Conservation (phyloP, 2,888 invertebrate genomes). For the Acrobasis consociella region DNA sequence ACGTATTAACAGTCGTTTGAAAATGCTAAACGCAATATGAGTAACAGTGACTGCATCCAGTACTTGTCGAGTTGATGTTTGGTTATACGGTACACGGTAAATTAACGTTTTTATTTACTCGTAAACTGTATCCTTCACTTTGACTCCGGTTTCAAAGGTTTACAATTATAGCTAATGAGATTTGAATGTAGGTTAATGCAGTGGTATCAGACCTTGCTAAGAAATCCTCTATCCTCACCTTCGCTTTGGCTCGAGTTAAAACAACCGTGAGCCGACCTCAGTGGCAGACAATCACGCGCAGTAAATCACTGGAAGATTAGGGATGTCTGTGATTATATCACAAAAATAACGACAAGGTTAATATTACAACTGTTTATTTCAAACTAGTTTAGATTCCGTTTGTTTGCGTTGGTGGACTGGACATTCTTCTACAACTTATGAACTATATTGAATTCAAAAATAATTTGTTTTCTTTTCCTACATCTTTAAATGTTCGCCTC, state of each 20-base stretch:
- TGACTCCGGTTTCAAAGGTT: constrained; percentile 40
- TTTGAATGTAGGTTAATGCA: constrained; percentile 52
- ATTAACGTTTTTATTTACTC: constrained; percentile 23
- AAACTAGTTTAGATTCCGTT: not conserved
- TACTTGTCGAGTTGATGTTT: too few species aligned
- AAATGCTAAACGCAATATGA: too few species aligned
- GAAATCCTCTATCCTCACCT: constrained; percentile 53
- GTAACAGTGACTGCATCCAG: not conserved
- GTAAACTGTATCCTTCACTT: constrained; percentile 44
- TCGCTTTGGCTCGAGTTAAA: constrained; percentile 51
- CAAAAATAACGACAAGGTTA: constrained; percentile 46
- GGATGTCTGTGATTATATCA: constrained; percentile 47
- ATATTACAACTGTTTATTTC: constrained; percentile 15
- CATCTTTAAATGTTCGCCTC: not conserved
- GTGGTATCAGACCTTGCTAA: constrained; percentile 31
- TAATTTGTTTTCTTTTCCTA: not conserved
- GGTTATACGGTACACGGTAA: too few species aligned
- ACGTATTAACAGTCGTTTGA: too few species aligned
- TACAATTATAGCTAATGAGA: constrained; percentile 36
- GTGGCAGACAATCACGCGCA: constrained; percentile 51
- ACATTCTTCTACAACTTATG: not conserved
- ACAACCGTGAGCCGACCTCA: constrained; percentile 53
- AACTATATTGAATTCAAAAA: not conserved
- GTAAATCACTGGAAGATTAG: constrained; percentile 58
- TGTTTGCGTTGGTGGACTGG: constrained; percentile 4